Evolutionary conservation across 1,140 invertebrate species (phyloP).

Genomic region (Rhopalosiphum maidis): DNA sequence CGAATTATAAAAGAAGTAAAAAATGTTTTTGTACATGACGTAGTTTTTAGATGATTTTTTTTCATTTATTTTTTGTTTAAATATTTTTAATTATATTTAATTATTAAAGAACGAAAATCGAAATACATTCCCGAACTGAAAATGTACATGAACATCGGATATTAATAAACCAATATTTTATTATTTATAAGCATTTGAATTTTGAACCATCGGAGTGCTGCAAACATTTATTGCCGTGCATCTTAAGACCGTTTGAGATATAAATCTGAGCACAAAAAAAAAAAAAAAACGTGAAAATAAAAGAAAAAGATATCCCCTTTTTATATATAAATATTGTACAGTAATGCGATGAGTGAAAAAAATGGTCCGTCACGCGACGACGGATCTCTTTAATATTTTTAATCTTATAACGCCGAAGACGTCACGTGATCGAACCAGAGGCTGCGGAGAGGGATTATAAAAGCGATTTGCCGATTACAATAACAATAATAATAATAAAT

Average conservation of each 20-base stretch:
- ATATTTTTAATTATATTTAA: not conserved
- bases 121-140: not conserved
- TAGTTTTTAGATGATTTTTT: not conserved
- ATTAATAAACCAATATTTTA: not conserved
- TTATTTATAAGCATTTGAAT: slow-evolving; percentile 1
- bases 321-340: not conserved
- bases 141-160: not conserved
- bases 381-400: not conserved
- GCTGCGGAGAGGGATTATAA: not conserved
- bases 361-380: not conserved
- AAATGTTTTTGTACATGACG: not conserved
- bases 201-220: not conserved
- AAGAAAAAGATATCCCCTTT: not conserved
- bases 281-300: not conserved
- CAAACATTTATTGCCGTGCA: not conserved
- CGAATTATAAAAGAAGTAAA: not conserved
- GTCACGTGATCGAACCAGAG: not conserved
- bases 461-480: not conserved
- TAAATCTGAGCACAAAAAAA: not conserved
- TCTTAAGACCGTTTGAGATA: not conserved
- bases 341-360: not conserved
- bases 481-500: not conserved
- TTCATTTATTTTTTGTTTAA: not conserved
- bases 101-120: not conserved
- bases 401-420: not conserved